phyloP scores from a whole-genome alignment of 2,113 vertebrate species.

The Tragelaphus buxtoni region DNA sequence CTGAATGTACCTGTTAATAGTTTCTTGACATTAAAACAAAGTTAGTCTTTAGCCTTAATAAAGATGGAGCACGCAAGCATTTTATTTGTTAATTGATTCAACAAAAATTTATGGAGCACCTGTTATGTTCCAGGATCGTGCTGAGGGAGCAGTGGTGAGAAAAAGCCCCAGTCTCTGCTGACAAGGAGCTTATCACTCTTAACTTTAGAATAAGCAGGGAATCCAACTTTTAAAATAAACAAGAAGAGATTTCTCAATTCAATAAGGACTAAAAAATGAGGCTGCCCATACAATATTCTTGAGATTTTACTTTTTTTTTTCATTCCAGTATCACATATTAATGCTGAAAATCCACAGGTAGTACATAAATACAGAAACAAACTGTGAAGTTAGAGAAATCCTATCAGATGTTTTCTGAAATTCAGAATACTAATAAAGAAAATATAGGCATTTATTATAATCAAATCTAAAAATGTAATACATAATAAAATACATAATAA shows the following conservation, averaged over 20 bases:
- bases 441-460: neutral
- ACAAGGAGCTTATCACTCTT: neutral
- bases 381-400: neutral
- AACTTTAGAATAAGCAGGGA: conserved; percentile 15
- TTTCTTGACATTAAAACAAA: neutral
- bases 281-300: neutral
- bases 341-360: neutral
- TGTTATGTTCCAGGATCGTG: neutral
- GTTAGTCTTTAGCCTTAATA: neutral
- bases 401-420: neutral
- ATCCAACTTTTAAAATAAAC: conserved; percentile 34
- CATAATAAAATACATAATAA: neutral
- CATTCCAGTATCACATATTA: neutral
- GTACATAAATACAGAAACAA: conserved; percentile 15
- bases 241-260: neutral
- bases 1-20: neutral
- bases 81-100: neutral
- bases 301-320: neutral
- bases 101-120: neutral
- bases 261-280: neutral
- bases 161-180: neutral
- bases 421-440: conserved; percentile 23
- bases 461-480: neutral
- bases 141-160: neutral
- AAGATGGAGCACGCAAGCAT: neutral